Percentiles rank a stretch among this genome's conserved stretches.
Conservation (phyloP, 2,888 invertebrate species). For the Drosophila diplacantha region DNA sequence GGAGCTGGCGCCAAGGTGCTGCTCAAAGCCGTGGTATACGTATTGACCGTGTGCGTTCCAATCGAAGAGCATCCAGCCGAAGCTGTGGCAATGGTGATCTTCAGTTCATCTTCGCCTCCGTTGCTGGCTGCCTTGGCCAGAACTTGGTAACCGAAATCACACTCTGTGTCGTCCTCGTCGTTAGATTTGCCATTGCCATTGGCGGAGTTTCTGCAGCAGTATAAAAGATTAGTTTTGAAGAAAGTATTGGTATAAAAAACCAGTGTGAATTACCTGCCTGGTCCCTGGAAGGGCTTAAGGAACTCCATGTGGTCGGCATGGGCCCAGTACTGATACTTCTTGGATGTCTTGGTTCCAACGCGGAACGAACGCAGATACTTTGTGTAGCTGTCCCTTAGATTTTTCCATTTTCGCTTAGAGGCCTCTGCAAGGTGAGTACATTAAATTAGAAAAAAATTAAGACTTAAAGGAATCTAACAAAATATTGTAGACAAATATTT, state of each 20-base stretch:
- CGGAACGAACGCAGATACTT: constrained; percentile 78
- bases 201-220: constrained; percentile 55
- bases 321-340: constrained; percentile 78
- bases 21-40: constrained; percentile 47
- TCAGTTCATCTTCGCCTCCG: constrained; percentile 68
- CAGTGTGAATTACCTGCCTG: constrained; percentile 69
- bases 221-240: not conserved
- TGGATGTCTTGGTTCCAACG: constrained; percentile 77
- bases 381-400: constrained; percentile 77
- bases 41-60: constrained; percentile 57
- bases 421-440: constrained; percentile 65
- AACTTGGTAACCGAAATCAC: constrained; percentile 76
- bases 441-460: not conserved
- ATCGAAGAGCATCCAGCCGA: constrained; percentile 41
- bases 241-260: not conserved
- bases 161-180: constrained; percentile 75
- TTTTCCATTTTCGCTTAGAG: constrained; percentile 78
- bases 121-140: constrained; percentile 70
- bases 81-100: constrained; percentile 56
- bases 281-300: constrained; percentile 76
- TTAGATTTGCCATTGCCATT: constrained; percentile 65
- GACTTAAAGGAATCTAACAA: not conserved
- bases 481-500: no score
- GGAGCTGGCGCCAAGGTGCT: constrained; percentile 29
- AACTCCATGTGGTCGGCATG: constrained; percentile 78